Base-by-base conservation (phyloP, 1,140 invertebrate genomes). In the Lepidurus apus region DNA sequence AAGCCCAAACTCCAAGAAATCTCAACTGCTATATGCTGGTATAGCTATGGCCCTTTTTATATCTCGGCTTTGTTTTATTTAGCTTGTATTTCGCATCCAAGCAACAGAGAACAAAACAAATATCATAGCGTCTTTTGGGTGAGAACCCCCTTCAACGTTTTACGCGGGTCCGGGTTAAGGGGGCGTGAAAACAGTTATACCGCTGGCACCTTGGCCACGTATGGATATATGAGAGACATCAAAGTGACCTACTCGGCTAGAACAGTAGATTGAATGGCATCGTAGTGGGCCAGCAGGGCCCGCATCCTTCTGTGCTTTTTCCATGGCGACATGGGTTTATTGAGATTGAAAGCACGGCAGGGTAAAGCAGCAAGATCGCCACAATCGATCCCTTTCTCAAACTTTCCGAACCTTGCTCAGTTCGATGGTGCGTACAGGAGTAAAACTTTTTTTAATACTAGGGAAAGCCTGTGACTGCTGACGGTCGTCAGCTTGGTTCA, bases 341-440 rank as follows among this genome's bases (percentile, higher is more conserved):
- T 65, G 53, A 65, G n/a, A 65, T 65, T 65, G 53, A 65, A 65
- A 65, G 53, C 53, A 21, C 53, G 21, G n/a, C 13, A 21, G 53
- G 9, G 17, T 65, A 65, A 65, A n/a, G n/a, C n/a, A 65, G 53
- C 53, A 65, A 17, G 53, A 65, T 65, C 53, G 53, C 53, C 53
- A 17, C 53, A 65, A 65, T 65, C 53, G 53, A 65, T 65, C 53
- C 53, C 13, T 65, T 65, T 65, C 53, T 65, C 53, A 21, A 65
- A 65, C 53, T 65, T 65, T 21, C 21, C 21, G 17, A 65, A 65
- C 21, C 53, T 65, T 65, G 53, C 53, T 65, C 53, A 65, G 53
- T 17, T 65, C 53, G 53, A 3, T 65, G 53, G n/a, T 65, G 53
- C 53, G 53, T 65, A 13, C 34, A 65, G 21, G 53, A 65, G 53